phyloP scores from a whole-genome alignment of 2,888 invertebrate species.

The Agriotes lineatus region DNA sequence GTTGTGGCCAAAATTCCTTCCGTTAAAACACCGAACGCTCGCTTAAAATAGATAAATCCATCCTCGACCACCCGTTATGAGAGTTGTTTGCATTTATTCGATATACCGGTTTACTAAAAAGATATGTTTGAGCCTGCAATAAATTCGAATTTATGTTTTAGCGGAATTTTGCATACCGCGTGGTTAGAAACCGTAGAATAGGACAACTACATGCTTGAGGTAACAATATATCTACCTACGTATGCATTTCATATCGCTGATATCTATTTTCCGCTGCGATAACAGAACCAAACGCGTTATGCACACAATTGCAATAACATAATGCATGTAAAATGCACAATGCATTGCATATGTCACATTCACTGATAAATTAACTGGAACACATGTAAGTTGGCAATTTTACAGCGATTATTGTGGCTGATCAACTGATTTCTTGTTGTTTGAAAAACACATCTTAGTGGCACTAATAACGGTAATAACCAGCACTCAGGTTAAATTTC shows the following conservation, averaged over 20 bases:
- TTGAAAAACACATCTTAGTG: not conserved
- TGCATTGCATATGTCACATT: conserved; percentile 46
- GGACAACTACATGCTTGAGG: conserved; percentile 36
- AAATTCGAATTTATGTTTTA: conserved; percentile 3
- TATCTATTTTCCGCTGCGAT: conserved; percentile 55
- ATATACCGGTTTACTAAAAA: conserved; percentile 7
- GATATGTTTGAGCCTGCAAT: not conserved
- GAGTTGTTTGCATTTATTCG: not conserved
- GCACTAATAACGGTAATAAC: no score
- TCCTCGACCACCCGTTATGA: conserved; percentile 1
- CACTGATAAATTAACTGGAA: conserved; percentile 40
- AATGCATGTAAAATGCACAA: conserved; percentile 48
- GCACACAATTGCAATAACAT: conserved; percentile 53
- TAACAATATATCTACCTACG: conserved; percentile 43
- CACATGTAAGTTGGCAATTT: conserved; percentile 22
- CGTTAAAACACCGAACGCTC: not conserved
- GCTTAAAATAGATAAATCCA: conserved; percentile 1
- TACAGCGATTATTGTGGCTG: not conserved
- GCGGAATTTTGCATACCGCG: conserved; percentile 9
- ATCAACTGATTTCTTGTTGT: not conserved
- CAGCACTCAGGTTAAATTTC: no score
- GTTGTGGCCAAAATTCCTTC: not conserved
- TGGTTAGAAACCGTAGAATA: conserved; percentile 28
- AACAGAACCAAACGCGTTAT: conserved; percentile 53
- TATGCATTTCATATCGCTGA: conserved; percentile 54